phyloP scores from a whole-genome alignment of 1,140 invertebrate genomes.

The Lasioglossum albipes region DNA sequence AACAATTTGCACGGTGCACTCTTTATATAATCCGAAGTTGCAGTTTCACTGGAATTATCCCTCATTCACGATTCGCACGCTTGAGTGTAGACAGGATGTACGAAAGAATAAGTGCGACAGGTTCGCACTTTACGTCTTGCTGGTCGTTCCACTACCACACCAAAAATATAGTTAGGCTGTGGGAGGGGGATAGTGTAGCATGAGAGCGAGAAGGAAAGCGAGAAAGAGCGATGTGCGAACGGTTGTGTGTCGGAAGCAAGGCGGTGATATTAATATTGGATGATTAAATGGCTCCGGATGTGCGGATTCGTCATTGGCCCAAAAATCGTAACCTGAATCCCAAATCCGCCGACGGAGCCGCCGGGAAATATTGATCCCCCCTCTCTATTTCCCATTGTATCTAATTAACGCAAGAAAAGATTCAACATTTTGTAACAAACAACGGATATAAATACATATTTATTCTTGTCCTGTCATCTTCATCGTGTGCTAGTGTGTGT shows the following conservation, averaged over 20 bases:
- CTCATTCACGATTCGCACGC: conserved; percentile 40
- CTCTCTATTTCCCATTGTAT: not conserved
- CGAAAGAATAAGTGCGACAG: conserved; percentile 54
- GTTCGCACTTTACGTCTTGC: conserved; percentile 40
- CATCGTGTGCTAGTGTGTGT: too few species aligned
- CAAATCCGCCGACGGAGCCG: conserved; percentile 13
- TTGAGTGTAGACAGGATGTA: not conserved
- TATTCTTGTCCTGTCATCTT: too few species aligned
- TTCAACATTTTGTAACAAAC: too few species aligned
- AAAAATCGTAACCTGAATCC: conserved; percentile 55
- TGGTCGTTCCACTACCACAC: conserved; percentile 49
- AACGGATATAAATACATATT: too few species aligned
- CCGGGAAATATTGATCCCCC: not conserved
- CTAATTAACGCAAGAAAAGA: too few species aligned
- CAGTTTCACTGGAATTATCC: conserved; percentile 5
- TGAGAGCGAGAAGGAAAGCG: conserved; percentile 1
- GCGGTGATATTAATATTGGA: conserved; percentile 77
- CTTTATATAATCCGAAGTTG: not conserved
- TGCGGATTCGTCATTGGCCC: conserved; percentile 65
- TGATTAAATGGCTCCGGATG: conserved; percentile 78
- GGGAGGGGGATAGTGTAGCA: not conserved
- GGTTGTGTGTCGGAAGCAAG: conserved; percentile 66
- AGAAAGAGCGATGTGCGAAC: conserved; percentile 35
- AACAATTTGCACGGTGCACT: not conserved
- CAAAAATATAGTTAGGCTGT: conserved; percentile 60